Base-by-base conservation (phyloP, 2,888 invertebrate species). In the Laothoe populi region DNA sequence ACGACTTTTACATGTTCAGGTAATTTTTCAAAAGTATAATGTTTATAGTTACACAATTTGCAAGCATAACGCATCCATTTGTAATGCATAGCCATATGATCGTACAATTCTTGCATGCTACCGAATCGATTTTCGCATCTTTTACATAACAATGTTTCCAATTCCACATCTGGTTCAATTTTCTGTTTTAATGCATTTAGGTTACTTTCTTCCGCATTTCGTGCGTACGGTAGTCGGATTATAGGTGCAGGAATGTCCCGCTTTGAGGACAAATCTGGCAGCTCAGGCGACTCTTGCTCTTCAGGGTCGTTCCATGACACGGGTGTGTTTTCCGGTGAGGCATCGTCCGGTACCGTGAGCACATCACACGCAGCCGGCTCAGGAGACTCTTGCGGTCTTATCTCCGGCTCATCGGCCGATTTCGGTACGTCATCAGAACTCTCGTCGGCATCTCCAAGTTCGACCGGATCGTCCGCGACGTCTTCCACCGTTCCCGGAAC, bases 31-130 rank as follows among this genome's bases (percentile, higher is more conserved):
- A 95, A 95, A 13, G 94, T 87, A 70, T 95, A 96, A 64, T 95
- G 94, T 75, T 95, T 95, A 75, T 94, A 96, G 59, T 94, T 93
- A 82, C 97, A 97, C 19, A 95, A 83, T 74, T 95, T 95, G 78
- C 97, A 97, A 62, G 95, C 95, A 78, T 95, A 97, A 31, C 96
- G 94, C 73, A 95, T 94, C 95, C 96, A 96, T 64, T 95, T 95
- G 64, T 95, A 94, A 78, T 96, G 96, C 4, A 74, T 74, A 0
- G 95, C 94, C 85, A 95, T 94, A 72, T 96, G 96, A 57, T 87
- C 83, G 24, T 94, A 88, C 5, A 96, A 78, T 68, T 94, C 93
- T 59, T 90, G 86, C 16, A 93, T 76, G 31, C 92, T 90, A 0
- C 84, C 77, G 73, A 93, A 94, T 68, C 84, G 90, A 13, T 75